A percentile compares a stretch with the other conserved stretches of the same genome.
phyloP scores from a whole-genome alignment of 1,140 invertebrate genomes.

The Drosophila sucinea region DNA sequence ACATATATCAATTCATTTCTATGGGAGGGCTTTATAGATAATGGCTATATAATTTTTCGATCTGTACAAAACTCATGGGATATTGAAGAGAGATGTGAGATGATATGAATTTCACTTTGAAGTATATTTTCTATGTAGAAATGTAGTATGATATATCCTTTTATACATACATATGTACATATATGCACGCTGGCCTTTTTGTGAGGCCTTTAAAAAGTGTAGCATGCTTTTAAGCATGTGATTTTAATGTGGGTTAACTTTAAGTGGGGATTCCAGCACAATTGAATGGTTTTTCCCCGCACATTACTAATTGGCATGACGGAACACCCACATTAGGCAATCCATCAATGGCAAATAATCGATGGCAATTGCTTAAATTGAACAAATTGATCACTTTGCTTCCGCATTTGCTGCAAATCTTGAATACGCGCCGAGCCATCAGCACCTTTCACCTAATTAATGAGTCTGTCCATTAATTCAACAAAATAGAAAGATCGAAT shows the following conservation, averaged over 20 bases:
- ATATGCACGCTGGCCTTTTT: no score
- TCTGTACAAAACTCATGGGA: no score
- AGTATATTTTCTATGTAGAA: no score
- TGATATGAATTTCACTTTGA: no score
- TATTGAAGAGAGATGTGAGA: no score
- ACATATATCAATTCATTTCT: not conserved
- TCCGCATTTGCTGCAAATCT: conserved; percentile 35
- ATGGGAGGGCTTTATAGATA: no score
- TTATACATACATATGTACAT: no score
- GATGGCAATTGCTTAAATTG: conserved; percentile 55
- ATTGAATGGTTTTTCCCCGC: not conserved
- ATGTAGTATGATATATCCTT: no score
- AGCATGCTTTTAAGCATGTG: not conserved
- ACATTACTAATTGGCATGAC: not conserved
- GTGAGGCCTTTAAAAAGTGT: not conserved
- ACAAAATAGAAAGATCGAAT: conserved; percentile 4
- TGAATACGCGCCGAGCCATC: not conserved
- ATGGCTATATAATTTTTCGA: no score
- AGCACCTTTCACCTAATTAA: conserved; percentile 13
- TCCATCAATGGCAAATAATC: conserved; percentile 33
- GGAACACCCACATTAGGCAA: conserved; percentile 2
- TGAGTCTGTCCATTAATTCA: conserved; percentile 7
- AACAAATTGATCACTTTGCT: conserved; percentile 51
- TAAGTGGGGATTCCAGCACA: not conserved
- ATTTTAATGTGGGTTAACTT: not conserved